Base-by-base conservation (phyloP, 2,888 invertebrate species). In the Seladonia tumulorum region DNA sequence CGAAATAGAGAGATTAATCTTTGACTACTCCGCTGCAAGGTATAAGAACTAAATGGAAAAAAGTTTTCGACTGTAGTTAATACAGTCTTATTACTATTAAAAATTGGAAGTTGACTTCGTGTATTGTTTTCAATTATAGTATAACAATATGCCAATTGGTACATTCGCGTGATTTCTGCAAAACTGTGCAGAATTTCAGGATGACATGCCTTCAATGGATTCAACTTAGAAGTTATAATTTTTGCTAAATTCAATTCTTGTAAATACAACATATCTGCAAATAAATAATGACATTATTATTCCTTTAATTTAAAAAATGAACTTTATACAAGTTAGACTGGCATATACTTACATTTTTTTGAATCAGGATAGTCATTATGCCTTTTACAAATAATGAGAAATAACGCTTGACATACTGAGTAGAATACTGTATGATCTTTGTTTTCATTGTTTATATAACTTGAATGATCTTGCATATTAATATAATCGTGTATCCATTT, bases 61-160 rank as follows among this genome's bases (percentile, higher is more conserved):
- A 97, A 98, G 2, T 96, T 96, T 81, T 97, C 96, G 1, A 97
- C 95, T 76, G 96, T 96, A 18, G 96, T 95, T 18, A 93, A 90
- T 14, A 93, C 84, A 12, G 93, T 83, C 14, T 93, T 89, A 10
- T 95, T 95, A 87, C 94, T 95, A 90, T 96, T 96, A 3, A 96
- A 95, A 0, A 96, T 95, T 1, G 97, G 97, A 81, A 97, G 93
- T 79, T 95, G 95, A 74, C 96, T 96, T 73, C 98, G 96, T 0
- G 96, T 95, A 95, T 99, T 99, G 91, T 97, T 97, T 94, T 99
- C 98, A 63, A 99, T 97, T 73, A 99, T 97, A 0, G 98, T 97
- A 94, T 98, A 98, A 95, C 99, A 99, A 95, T 99, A 99, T 0
- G 98, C 98, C 78, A 99, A 96, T 93, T 99, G 99, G 94, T 98